Base-by-base conservation (phyloP, 1,140 invertebrate genomes). In the Drosophila ercepeae region DNA sequence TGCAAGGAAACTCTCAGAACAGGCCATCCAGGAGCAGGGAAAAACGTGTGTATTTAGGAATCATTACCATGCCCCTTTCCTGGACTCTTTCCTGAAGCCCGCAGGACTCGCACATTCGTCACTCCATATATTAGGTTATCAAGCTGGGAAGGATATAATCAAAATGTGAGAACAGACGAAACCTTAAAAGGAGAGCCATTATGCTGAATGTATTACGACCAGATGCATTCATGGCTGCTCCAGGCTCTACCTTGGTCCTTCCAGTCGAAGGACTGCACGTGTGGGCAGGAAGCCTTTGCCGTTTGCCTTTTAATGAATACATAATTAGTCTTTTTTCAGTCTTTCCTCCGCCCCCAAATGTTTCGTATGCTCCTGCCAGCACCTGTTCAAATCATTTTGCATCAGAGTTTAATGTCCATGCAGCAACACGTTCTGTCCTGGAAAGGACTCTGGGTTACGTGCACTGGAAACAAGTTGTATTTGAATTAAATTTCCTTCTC, bases 261-360 rank as follows among this genome's bases (percentile, higher is more conserved):
- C 61, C 44, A n/a, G n/a, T n/a, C 36, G 58, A 42, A 44, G 48
- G 25, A 49, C 25, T 42, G 51, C 23, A 21, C 45, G 27, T 32
- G 50, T 36, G 16, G 14, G 16, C 11, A 21, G 18, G 16, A 21
- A 44, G 65, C 60, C 34, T 78, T 27, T 84, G 60, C 55, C 81
- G 69, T 83, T 83, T 83, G 79, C 60, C 75, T 83, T 83, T 83
- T 84, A 84, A 84, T 84, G 79, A 84, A 84, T 86, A 86, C 76
- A 84, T 84, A 84, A 84, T 84, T 84, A 86, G 81, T 86, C 79
- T 84, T 86, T 86, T 84, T 84, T 75, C 60, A 13, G 61, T 51
- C n/a, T n/a, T n/a, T 42, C 72, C 75, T 58, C 78, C 52, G 18
- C 58, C 13, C n/a, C 44, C 23, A 19, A 32, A 14, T n/a, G 11